phyloP scores from a whole-genome alignment of 2,888 invertebrate genomes.

The Malthinus seriepunctatus region DNA sequence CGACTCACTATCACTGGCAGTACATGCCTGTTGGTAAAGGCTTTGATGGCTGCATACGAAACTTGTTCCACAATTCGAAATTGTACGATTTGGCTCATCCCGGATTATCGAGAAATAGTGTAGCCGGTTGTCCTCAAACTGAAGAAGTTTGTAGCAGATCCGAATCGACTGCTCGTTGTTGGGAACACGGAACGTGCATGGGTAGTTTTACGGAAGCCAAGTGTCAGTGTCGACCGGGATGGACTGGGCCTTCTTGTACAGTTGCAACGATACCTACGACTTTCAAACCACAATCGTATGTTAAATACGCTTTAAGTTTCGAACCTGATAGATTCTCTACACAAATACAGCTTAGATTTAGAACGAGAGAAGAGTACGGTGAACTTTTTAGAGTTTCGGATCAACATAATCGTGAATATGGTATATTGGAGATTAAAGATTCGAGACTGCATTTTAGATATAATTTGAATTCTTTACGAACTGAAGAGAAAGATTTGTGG shows the following conservation, averaged over 20 bases:
- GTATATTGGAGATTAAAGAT: conserved; percentile 88
- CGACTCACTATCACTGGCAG: conserved; percentile 87
- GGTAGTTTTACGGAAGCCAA: conserved; percentile 87
- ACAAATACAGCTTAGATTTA: conserved; percentile 89
- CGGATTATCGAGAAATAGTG: conserved; percentile 82
- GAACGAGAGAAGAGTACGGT: conserved; percentile 91
- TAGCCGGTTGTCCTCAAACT: conserved; percentile 90
- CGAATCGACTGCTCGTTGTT: conserved; percentile 82
- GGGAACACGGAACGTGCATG: conserved; percentile 93
- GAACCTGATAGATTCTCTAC: conserved; percentile 92
- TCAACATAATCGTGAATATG: conserved; percentile 92
- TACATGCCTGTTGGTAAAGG: conserved; percentile 88
- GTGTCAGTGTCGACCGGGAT: conserved; percentile 95
- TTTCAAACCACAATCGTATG: conserved; percentile 91
- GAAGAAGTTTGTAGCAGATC: conserved; percentile 90
- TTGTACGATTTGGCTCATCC: conserved; percentile 95
- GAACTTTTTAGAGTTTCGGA: conserved; percentile 93
- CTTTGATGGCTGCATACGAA: conserved; percentile 95
- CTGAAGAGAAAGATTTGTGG: conserved; percentile 90
- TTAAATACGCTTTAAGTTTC: conserved; percentile 94
- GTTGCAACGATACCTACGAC: conserved; percentile 87
- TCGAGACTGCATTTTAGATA: conserved; percentile 88
- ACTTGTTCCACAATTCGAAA: conserved; percentile 93
- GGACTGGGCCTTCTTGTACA: conserved; percentile 88
- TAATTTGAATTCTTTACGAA: conserved; percentile 88